Evolutionary conservation across 1,140 invertebrate species (phyloP).

Genomic region (Neotoxoptera formosana): DNA sequence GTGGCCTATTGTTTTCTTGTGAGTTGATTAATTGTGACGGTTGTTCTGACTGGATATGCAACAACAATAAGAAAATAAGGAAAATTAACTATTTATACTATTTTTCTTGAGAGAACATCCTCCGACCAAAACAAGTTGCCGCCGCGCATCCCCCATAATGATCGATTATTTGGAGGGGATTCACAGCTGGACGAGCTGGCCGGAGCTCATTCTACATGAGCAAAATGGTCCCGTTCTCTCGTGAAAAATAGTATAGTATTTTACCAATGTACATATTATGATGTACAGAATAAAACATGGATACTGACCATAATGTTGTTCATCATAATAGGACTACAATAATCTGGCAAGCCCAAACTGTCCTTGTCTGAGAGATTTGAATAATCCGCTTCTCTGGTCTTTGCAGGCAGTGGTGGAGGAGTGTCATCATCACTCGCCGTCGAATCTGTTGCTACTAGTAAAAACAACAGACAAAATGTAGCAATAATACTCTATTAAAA

Average conservation of each 20-base stretch:
- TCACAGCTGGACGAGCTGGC: too few relatives aligned
- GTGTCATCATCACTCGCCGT: conserved; percentile 70
- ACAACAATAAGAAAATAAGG: neutral
- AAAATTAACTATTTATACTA: neutral
- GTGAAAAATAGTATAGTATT: neutral
- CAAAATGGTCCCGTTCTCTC: too few relatives aligned
- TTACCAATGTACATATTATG: neutral
- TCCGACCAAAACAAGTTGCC: too few relatives aligned
- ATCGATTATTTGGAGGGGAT: too few relatives aligned
- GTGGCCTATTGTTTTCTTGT: conserved; percentile 32
- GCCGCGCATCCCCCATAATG: too few relatives aligned
- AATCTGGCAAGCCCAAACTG: conserved; percentile 35
- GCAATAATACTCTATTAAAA: neutral
- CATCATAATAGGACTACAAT: conserved; percentile 51
- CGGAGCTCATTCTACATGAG: too few relatives aligned
- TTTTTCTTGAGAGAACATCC: too few relatives aligned
- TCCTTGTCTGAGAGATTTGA: conserved; percentile 67
- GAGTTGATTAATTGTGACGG: neutral
- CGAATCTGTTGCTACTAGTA: conserved; percentile 67
- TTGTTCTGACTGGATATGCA: conserved; percentile 7
- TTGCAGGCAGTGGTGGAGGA: conserved; percentile 76
- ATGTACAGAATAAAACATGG: neutral
- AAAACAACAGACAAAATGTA: neutral
- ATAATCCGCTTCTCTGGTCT: conserved; percentile 73
- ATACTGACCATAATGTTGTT: conserved; percentile 31